These are phyloP conservation scores for Peromyscus polionotus DNA, from an alignment of 2,113 vertebrate genomes.

Conservation along the genomic window DNA sequence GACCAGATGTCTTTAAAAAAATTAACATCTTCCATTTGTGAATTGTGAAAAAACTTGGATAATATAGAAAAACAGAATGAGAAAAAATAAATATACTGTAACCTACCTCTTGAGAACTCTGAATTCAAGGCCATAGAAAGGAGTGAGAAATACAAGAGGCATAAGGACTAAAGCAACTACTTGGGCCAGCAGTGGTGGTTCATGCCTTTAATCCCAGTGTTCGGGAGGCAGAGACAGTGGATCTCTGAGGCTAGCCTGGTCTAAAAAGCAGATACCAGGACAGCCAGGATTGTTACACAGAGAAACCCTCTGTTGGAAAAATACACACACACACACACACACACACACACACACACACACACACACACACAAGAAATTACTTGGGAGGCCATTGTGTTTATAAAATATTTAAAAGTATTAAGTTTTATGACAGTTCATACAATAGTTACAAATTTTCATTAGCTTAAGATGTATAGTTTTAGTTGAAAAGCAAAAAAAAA, in stretches of 20 bases:
- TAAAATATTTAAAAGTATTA: background rate
- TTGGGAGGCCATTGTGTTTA: background rate
- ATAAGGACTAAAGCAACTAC: background rate
- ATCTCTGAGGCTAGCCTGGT: background rate
- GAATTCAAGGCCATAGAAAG: background rate
- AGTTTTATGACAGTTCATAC: background rate
- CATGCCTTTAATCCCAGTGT: background rate
- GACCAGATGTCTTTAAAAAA: slow-evolving; percentile 5
- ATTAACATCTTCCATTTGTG: background rate
- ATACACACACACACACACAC: background rate
- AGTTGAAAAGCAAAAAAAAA: background rate
- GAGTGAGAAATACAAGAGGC: background rate
- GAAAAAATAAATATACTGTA: background rate
- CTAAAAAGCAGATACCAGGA: background rate
- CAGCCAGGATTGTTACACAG: background rate
- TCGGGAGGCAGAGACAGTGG: background rate
- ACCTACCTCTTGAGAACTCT: background rate
- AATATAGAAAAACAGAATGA: background rate
- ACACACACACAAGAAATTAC: background rate
- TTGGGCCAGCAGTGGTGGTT: background rate
- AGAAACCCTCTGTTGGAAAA: background rate
- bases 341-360: background rate
- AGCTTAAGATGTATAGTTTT: background rate
- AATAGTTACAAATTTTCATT: background rate
- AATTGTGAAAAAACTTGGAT: background rate